Base-by-base conservation (phyloP, 2,888 invertebrate genomes). In the Hetaerina titia region DNA sequence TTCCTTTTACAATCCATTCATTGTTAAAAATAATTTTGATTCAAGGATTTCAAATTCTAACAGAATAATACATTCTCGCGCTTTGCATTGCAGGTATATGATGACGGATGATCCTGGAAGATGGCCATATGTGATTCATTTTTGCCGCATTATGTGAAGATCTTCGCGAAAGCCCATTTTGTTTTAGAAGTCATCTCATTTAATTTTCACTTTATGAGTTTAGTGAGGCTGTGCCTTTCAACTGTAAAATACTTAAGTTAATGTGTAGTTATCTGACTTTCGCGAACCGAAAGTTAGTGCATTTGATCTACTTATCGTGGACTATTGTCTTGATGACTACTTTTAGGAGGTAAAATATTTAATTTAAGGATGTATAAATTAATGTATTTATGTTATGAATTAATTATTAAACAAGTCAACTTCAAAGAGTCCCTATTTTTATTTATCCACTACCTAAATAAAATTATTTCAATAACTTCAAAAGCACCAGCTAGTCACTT, bases 381-480 rank as follows among this genome's bases (percentile, higher is more conserved):
- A 92, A 92, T 92, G 69, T 92, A 92, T 92, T 92, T 92, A 92
- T 74, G 92, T 92, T n/a, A 92, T 69, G 69, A 69, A 69, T 74
- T 69, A 25, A 92, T 92, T 92, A 92, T 92, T 92, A 92, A 92
- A 92, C 56, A 11, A 69, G 13, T 69, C n/a, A 45, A 11, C n/a
- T 11, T 81, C 81, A 45, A 45, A 45, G 45, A 45, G 45, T 4
- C 45, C 45, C 45, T 45, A 45, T 45, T 45, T 45, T 45, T 45
- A 1, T 45, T 45, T 45, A 45, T 4, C 45, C 45, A 4, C 45
- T 45, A 45, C 45, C 45, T 45, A 1, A 45, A 45, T 45, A 45
- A 45, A 45, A 45, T 45, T 45, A 45, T 45, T 45, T 45, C 45
- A 45, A 45, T 45, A 45, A 45, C 4, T 45, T 45, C 45, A 45